Evolutionary conservation across 2,888 invertebrate genomes (phyloP), one percentile per base, ranked within the genome.

Genomic region (Camponotus fellah): DNA sequence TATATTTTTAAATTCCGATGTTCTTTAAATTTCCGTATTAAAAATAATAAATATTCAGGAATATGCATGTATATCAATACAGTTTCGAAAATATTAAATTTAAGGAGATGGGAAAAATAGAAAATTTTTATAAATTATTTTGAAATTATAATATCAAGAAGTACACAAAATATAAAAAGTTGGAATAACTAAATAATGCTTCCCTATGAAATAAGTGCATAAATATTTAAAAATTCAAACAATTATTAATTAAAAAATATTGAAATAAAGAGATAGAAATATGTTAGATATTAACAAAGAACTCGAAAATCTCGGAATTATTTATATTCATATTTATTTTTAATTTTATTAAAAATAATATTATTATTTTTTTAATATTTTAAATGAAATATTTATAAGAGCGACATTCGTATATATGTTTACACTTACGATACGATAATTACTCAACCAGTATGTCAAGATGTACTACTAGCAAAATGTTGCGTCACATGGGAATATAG

Each of bases 401-500:
- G 66, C 26, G 26, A 76, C 37, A 65, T 43, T 34, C 26, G 53
- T 53, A 53, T 43, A 34, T 26, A 56, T 14, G 64, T 65, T n/a
- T 8, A 72, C 71, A 72, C 82, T 65, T 62, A 68, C 85, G 87
- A 86, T 82, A 81, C 83, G 84, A 85, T 85, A 89, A 90, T 90
- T 90, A 90, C 88, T 90, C 86, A 88, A 84, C 56, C 74, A 68
- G 81, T 90, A 86, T 86, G 86, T 90, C 89, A 87, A 90, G 86
- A 86, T 43, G 88, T 86, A 82, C 80, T 88, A 87, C 71, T 82
- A 89, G 65, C 85, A 86, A 90, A 89, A 90, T 89, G 81, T 90
- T 90, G 89, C 89, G 88, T 88, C 90, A 90, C 85, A 86, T 85
- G 89, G 86, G 88, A 88, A 89, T 83, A 85, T 68, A 68, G 89